Evolutionary conservation across 2,888 invertebrate genomes (phyloP).

Genomic region (Acanthosepion pharaonis): DNA sequence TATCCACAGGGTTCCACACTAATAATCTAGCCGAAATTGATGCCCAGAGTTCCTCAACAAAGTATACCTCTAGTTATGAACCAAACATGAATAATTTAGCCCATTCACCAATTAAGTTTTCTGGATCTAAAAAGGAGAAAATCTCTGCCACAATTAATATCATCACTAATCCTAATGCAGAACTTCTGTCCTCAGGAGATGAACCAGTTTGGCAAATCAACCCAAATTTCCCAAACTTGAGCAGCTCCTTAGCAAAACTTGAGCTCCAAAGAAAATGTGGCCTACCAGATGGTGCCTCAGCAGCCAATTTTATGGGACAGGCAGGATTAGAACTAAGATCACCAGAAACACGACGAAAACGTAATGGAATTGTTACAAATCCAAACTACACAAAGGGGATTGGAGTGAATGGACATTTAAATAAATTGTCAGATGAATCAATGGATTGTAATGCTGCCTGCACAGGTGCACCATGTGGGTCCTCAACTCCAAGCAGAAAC

Average conservation of each 20-base stretch:
- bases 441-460: constrained; percentile 50
- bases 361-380: constrained; percentile 75
- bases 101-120: constrained; percentile 60
- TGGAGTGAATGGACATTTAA: constrained; percentile 61
- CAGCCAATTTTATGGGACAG: constrained; percentile 64
- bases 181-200: constrained; percentile 62
- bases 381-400: constrained; percentile 70
- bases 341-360: constrained; percentile 70
- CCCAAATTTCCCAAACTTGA: constrained; percentile 62
- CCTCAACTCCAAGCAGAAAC: background rate
- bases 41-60: constrained; percentile 45
- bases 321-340: constrained; percentile 67
- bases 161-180: constrained; percentile 70
- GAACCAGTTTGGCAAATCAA: constrained; percentile 72
- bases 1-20: constrained; percentile 46
- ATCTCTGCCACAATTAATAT: constrained; percentile 68
- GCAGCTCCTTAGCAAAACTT: constrained; percentile 57
- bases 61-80: constrained; percentile 56
- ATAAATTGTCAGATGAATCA: constrained; percentile 58
- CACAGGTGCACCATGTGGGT: constrained; percentile 1
- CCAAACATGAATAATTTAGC: constrained; percentile 59
- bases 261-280: constrained; percentile 57
- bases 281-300: constrained; percentile 55
- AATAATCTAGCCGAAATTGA: constrained; percentile 25
- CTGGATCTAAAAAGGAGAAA: constrained; percentile 62